phyloP scores from a whole-genome alignment of 2,888 invertebrate species.

The Euzophera pinguis region DNA sequence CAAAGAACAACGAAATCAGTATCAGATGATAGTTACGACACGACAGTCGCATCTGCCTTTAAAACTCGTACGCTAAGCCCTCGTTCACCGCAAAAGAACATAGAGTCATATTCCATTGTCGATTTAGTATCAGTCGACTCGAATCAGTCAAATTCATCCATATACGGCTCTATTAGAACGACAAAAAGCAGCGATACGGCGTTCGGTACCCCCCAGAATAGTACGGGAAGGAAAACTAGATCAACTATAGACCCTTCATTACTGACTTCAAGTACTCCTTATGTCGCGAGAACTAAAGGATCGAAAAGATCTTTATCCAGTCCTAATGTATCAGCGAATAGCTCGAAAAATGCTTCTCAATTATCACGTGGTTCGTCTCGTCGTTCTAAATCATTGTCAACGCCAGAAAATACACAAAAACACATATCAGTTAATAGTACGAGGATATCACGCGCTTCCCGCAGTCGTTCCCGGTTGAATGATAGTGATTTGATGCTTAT shows the following conservation, averaged over 20 bases:
- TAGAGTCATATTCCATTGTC: slow-evolving; percentile 61
- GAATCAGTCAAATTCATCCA: slow-evolving; percentile 40
- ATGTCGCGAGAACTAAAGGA: slow-evolving; percentile 23
- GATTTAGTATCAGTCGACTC: slow-evolving; percentile 58
- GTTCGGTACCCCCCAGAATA: slow-evolving; percentile 40
- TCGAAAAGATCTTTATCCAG: slow-evolving; percentile 29
- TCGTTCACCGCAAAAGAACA: slow-evolving; percentile 27
- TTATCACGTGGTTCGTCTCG: slow-evolving; percentile 23
- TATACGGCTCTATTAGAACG: slow-evolving; percentile 49
- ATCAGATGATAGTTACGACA: slow-evolving; percentile 26
- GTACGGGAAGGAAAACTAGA: slow-evolving; percentile 31
- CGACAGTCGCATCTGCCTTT: slow-evolving; percentile 29
- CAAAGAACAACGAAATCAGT: slow-evolving; percentile 23
- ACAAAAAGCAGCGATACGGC: slow-evolving; percentile 22
- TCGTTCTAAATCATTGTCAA: slow-evolving; percentile 39
- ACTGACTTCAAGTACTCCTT: slow-evolving; percentile 53
- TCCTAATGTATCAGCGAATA: slow-evolving; percentile 18
- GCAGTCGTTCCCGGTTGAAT: slow-evolving; percentile 47
- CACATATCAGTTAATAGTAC: slow-evolving; percentile 41
- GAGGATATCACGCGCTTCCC: slow-evolving; percentile 38
- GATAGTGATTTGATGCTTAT: slow-evolving; percentile 44
- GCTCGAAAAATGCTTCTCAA: slow-evolving; percentile 18
- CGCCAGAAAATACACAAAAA: slow-evolving; percentile 39
- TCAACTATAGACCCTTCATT: slow-evolving; percentile 35
- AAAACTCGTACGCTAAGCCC: slow-evolving; percentile 38